Evolutionary conservation across 2,888 invertebrate genomes (phyloP).

Genomic region (Adineta ricciae): DNA sequence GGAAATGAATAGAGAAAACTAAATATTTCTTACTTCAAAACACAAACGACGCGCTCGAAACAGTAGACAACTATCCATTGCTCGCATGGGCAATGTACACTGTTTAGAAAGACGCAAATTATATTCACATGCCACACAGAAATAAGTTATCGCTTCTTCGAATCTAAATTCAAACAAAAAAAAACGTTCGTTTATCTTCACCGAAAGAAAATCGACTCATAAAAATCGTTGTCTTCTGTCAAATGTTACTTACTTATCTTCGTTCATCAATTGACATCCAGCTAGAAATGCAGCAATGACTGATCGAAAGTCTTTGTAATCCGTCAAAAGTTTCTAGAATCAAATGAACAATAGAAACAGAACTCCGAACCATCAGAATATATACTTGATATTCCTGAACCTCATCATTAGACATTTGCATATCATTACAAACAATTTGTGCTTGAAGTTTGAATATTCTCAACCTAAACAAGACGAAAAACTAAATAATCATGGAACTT

Average conservation of each 20-base stretch:
- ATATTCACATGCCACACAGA: slow-evolving; percentile 33
- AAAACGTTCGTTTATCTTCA: too few relatives aligned
- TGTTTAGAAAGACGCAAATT: slow-evolving; percentile 23
- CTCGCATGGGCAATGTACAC: neutral
- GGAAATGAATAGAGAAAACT: neutral
- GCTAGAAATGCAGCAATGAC: slow-evolving; percentile 33
- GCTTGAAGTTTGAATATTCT: slow-evolving; percentile 30
- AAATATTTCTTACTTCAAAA: neutral
- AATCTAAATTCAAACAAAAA: neutral
- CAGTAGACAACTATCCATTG: neutral
- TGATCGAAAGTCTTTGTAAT: slow-evolving; percentile 31
- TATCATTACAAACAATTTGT: slow-evolving; percentile 30
- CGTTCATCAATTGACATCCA: slow-evolving; percentile 25
- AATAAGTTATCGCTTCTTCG: slow-evolving; percentile 29
- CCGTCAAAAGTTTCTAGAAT: slow-evolving; percentile 25
- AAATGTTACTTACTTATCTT: slow-evolving; percentile 19
- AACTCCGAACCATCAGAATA: too few relatives aligned
- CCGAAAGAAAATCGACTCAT: too few relatives aligned
- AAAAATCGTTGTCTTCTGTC: too few relatives aligned
- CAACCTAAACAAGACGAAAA: neutral
- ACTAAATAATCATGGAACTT: neutral
- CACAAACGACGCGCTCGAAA: neutral
- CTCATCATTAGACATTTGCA: neutral
- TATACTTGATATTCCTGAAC: slow-evolving; percentile 8
- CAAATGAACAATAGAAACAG: too few relatives aligned